These are phyloP conservation scores for Sarcoramphus papa DNA, from an alignment of 2,797 vertebrate genomes.

Conservation along the genomic window DNA sequence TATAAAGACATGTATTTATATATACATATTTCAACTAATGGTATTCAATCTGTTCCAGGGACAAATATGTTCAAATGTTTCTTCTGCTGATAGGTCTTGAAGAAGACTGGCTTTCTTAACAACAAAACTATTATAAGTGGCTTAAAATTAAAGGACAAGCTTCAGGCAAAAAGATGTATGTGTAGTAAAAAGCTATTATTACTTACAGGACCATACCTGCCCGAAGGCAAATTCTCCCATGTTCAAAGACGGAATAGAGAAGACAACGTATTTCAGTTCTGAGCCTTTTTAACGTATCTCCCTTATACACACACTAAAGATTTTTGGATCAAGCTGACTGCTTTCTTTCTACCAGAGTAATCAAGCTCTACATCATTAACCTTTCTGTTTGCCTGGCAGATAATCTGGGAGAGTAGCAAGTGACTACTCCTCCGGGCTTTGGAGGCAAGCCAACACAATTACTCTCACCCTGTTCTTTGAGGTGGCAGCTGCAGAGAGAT, in stretches of 20 bases:
- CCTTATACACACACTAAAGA: neutral
- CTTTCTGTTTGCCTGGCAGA: slow-evolving; percentile 57
- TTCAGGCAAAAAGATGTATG: neutral
- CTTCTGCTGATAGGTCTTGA: neutral
- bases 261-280: neutral
- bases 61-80: neutral
- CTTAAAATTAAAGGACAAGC: slow-evolving; percentile 7
- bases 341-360: slow-evolving; percentile 59
- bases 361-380: slow-evolving; percentile 59
- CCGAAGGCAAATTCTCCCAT: slow-evolving; percentile 6
- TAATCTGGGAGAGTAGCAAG: slow-evolving; percentile 42
- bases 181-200: neutral
- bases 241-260: neutral
- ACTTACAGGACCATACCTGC: neutral
- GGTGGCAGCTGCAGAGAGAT: slow-evolving; percentile 29
- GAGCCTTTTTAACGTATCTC: neutral
- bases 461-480: slow-evolving; percentile 40
- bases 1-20: neutral
- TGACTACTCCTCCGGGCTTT: slow-evolving; percentile 5
- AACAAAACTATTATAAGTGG: neutral
- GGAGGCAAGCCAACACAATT: slow-evolving; percentile 59
- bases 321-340: slow-evolving; percentile 34
- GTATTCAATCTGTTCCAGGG: neutral
- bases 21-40: neutral
- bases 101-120: neutral